Evolutionary conservation across 1,140 invertebrate genomes (phyloP), one percentile per base, ranked within the genome.

Genomic region (Dendroctonus valens): DNA sequence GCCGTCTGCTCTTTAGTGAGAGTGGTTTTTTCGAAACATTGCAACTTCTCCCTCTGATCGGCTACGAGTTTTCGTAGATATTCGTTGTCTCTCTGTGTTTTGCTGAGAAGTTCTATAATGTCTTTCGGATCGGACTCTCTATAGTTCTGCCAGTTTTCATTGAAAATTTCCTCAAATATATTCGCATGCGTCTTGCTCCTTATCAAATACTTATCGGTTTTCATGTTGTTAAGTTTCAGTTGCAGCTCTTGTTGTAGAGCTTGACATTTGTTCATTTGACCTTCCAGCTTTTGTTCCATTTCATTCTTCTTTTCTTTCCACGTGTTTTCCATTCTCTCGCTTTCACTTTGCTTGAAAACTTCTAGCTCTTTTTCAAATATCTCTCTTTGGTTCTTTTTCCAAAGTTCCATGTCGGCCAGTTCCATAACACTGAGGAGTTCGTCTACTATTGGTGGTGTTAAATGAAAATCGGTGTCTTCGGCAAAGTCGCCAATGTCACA

Each of bases 341-440:
- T 9, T 49, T 74, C 70, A 40, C 76, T 70, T 46, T 78, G 72
- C 65, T 77, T 73, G 0, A 83, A 55, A 7, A 79, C 73, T 12
- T 75, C 65, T 6, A 83, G 41, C 70, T 81, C 79, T 8, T 70
- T 54, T 79, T 79, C 74, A 69, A 83, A 84, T 63, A 80, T 73
- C 69, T 80, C 78, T 59, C 81, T 80, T 65, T 83, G 79, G 38
- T 71, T 72, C 67, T 81, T 79, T 70, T 83, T 83, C 83, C 83
- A 84, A 4, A 77, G 79, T 73, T 83, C 81, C 5, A 84, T 74
- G 58, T 84, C 82, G 26, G 80, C 74, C 11, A 83, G 76, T 68
- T 83, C 82, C 77, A 82, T 82, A 26, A 83, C 77, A 2, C 76
- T 77, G 52, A 83, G 74, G 65, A 76, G 75, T 40, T 83, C 81